Evolutionary conservation across 2,797 vertebrate genomes (phyloP), one percentile per base, ranked within the genome.

Genomic region (Hydrophis major): DNA sequence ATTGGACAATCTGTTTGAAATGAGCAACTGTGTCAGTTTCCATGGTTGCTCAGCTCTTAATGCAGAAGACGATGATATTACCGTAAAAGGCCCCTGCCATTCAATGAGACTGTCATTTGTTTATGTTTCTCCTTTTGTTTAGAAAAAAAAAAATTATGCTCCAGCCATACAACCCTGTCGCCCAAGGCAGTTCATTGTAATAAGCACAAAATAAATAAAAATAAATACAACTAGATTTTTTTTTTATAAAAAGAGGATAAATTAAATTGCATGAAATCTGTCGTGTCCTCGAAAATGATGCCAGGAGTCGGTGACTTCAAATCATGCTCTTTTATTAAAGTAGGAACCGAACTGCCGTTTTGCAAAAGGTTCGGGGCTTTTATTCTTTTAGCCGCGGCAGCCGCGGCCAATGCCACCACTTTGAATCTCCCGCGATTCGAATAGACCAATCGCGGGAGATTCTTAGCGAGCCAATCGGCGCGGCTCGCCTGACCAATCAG

Each of bases 1-100:
- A 90, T 87, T 89, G 92, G 60, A 94, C 90, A 94, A 95, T 95
- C 94, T 93, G 63, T 28, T 42, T 50, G 59, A 96, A 97, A 96
- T 87, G 88, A 95, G 10, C 87, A 95, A 88, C 74, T 86, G n/a
- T 32, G 2, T 88, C 20, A 93, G 92, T 96, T 96, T 96, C 95
- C 96, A 93, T 92, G 94, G 92, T 92, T 95, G 91, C 57, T 50
- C 50, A 90, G 28, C n/a, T 94, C 90, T 91, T 91, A 74, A 53
- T 0, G 0, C 27, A 89, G 89, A 95, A 60, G 66, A 66, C 11
- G 57, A 83, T n/a, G 37, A 55, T 92, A 47, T n/a, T 12, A 50
- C 69, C 2, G 22, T 87, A 53, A 94, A 90, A 88, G 59, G 4
- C 63, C 53, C 83, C 56, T 59, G 87, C 69, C 93, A 87, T 92